Base-by-base conservation (phyloP, 2,888 invertebrate genomes). In the Parnassius smintheus region DNA sequence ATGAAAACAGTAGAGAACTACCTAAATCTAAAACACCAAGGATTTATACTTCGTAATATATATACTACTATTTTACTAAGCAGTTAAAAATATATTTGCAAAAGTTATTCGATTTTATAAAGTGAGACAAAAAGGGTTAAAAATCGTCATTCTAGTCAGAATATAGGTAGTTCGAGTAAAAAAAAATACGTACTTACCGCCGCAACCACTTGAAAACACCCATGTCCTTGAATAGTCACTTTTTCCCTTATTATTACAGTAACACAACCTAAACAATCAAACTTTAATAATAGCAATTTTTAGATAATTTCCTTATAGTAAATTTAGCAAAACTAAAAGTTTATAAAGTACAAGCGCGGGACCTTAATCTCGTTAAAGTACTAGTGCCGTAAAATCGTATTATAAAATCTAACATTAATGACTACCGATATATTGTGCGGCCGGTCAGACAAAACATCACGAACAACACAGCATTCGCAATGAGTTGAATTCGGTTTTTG, bases 371-470 rank as follows among this genome's bases (percentile, higher is more conserved):
- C 78, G 82, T 78, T 83, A 82, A 41, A 80, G 77, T 78, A 75
- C 77, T 77, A 81, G 80, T 78, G 76, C 68, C 69, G 69, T 68
- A 87, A 88, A 89, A 90, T 86, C 86, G 82, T 35, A 35, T 35
- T 35, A 35, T 35, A 7, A 35, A 7, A 35, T 81, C 85, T 85
- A 86, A 82, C 84, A 86, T 87, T 89, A 89, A 88, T 88, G 88
- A 87, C 82, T 82, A 75, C 83, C 82, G 83, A 88, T 89, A 89
- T 89, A 89, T 88, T 88, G 87, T 89, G 89, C 85, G 89, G 89
- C 88, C 88, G 89, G 89, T 88, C 88, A 86, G 83, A 90, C 88
- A 91, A 91, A 91, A 90, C 90, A 89, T 87, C 85, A 87, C 85
- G 88, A 86, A 83, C 85, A 80, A 85, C 86, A 84, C 85, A 81